These are phyloP conservation scores for Cheilosia vulpina DNA, from an alignment of 2,888 invertebrate species.

Conservation along the genomic window DNA sequence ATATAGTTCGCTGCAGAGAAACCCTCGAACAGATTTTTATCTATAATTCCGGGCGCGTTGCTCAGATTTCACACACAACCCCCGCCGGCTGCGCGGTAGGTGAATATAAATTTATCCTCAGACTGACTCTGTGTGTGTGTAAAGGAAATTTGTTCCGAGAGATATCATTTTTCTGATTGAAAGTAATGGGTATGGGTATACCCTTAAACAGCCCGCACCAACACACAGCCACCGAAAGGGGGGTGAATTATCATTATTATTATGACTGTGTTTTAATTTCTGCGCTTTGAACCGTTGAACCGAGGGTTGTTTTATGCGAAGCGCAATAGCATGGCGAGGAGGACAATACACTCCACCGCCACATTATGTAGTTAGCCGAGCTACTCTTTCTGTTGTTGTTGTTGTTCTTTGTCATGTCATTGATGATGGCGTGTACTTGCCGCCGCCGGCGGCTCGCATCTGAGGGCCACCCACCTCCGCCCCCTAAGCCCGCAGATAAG, in stretches of 20 bases:
- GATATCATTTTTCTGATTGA: constrained; percentile 70
- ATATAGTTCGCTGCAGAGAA: constrained; percentile 20
- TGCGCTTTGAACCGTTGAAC: constrained; percentile 56
- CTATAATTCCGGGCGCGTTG: constrained; percentile 57
- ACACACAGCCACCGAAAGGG: constrained; percentile 17
- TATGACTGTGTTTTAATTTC: constrained; percentile 73
- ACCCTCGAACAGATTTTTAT: constrained; percentile 63
- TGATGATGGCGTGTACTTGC: constrained; percentile 58
- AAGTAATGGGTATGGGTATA: constrained; percentile 51
- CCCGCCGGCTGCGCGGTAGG: not conserved
- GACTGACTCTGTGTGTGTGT: not conserved
- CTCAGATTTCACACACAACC: constrained; percentile 57
- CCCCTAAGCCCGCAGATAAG: constrained; percentile 30
- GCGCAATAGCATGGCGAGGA: constrained; percentile 5
- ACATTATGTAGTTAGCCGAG: constrained; percentile 53
- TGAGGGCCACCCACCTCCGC: not conserved
- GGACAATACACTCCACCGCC: constrained; percentile 49
- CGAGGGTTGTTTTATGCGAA: constrained; percentile 58
- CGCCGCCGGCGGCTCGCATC: constrained; percentile 1
- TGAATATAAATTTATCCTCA: constrained; percentile 33
- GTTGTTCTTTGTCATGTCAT: constrained; percentile 47
- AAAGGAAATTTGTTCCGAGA: constrained; percentile 65
- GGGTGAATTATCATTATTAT: constrained; percentile 72
- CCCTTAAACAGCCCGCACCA: not conserved
- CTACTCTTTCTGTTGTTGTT: constrained; percentile 37